Evolutionary conservation across 2,888 invertebrate genomes (phyloP).

Genomic region (Gymnoscelis rufifasciata): DNA sequence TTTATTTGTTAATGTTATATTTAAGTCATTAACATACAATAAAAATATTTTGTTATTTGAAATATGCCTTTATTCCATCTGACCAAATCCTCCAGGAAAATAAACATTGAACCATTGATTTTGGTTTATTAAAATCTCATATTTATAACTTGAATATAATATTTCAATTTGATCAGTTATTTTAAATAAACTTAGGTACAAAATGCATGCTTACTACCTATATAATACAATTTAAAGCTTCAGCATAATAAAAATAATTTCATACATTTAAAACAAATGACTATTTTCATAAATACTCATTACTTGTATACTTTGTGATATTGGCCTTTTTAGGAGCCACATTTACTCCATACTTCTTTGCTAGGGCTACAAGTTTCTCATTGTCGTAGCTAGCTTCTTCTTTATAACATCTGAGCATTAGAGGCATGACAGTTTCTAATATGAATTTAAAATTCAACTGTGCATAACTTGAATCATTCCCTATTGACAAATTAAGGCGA

Average conservation of each 20-base stretch:
- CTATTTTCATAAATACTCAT: conserved; percentile 80
- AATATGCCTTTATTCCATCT: conserved; percentile 46
- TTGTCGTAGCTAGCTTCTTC: conserved; percentile 81
- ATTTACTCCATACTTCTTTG: conserved; percentile 76
- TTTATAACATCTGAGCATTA: conserved; percentile 81
- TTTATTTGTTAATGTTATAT: neutral
- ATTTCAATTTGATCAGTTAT: conserved; percentile 70
- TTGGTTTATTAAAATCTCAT: conserved; percentile 73
- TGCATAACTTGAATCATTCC: conserved; percentile 65
- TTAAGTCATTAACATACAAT: conserved; percentile 11
- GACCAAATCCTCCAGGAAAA: conserved; percentile 45
- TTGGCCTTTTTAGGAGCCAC: conserved; percentile 79
- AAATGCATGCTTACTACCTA: conserved; percentile 75
- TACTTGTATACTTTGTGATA: conserved; percentile 84
- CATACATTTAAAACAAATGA: conserved; percentile 50
- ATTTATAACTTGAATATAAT: conserved; percentile 74
- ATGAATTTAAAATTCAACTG: conserved; percentile 86
- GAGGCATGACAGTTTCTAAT: conserved; percentile 81
- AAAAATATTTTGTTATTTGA: conserved; percentile 33
- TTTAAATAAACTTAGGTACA: conserved; percentile 70
- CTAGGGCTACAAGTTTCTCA: conserved; percentile 69
- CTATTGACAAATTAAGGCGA: conserved; percentile 81
- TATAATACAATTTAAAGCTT: conserved; percentile 78
- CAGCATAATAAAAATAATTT: conserved; percentile 74
- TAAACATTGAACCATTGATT: conserved; percentile 52